A percentile compares a stretch with the other conserved stretches of the same genome.
Conservation (phyloP, 2,113 vertebrate species). For the Oenanthe oenanthe region DNA sequence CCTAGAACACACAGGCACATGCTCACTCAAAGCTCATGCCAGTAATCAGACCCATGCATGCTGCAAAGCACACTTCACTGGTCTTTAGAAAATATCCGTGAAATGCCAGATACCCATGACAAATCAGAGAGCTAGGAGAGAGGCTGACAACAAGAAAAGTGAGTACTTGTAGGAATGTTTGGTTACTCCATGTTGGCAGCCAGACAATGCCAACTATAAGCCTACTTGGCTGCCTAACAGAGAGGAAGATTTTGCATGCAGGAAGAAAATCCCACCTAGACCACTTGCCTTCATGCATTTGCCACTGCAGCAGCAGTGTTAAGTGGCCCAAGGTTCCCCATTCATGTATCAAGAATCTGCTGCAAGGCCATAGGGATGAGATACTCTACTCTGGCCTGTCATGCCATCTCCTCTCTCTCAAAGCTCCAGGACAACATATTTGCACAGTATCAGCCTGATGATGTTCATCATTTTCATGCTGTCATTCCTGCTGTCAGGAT, state of each 20-base stretch:
- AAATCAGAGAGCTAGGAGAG: not conserved
- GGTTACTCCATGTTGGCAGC: conserved; percentile 25
- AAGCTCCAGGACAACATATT: not conserved
- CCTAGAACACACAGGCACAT: not conserved
- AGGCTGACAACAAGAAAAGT: not conserved
- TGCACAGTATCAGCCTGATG: not conserved
- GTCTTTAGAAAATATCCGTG: conserved; percentile 20
- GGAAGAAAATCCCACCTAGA: not conserved
- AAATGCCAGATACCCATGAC: conserved; percentile 51
- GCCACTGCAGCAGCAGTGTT: not conserved
- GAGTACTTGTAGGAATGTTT: not conserved
- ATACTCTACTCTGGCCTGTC: not conserved
- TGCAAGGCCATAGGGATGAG: not conserved
- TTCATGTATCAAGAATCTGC: not conserved
- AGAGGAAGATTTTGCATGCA: not conserved
- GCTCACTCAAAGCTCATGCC: not conserved
- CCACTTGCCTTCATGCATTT: not conserved
- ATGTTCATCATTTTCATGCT: not conserved
- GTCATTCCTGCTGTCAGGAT: not conserved
- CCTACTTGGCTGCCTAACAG: conserved; percentile 9
- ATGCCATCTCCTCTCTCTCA: not conserved
- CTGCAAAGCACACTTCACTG: conserved; percentile 5
- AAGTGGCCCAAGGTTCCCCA: not conserved
- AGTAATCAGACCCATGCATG: not conserved
- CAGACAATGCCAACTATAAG: conserved; percentile 22